A percentile compares a stretch with the other conserved stretches of the same genome.
Conservation (phyloP, 1,140 invertebrate species). For the Apis laboriosa region DNA sequence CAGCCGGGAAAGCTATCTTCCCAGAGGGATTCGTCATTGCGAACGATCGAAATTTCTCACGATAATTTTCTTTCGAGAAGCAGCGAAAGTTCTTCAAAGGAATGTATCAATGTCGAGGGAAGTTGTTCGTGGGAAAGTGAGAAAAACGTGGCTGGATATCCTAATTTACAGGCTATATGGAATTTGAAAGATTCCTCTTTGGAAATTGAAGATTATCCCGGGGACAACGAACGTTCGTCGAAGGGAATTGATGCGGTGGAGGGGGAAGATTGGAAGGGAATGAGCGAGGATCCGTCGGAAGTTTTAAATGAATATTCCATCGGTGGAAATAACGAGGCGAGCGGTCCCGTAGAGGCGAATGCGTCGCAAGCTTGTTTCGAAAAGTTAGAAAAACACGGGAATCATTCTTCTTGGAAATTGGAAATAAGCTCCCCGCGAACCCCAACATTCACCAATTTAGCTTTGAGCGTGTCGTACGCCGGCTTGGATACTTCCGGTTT, state of each 20-base stretch:
- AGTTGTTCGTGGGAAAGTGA: not conserved
- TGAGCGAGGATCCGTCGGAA: not conserved
- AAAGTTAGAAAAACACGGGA: not conserved
- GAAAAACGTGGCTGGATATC: not conserved
- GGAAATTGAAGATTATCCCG: no score
- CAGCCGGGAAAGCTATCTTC: not conserved
- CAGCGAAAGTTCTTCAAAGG: conserved; percentile 16
- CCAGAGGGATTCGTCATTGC: not conserved
- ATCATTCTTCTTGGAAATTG: not conserved
- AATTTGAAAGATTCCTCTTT: no score
- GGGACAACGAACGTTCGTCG: no score
- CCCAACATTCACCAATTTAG: conserved; percentile 64
- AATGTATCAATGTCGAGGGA: not conserved
- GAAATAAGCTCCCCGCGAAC: conserved; percentile 11
- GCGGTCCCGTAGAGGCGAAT: not conserved
- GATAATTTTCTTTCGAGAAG: conserved; percentile 1
- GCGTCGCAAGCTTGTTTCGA: not conserved
- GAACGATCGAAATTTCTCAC: conserved; percentile 3
- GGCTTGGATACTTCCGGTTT: conserved; percentile 47
- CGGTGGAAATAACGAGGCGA: not conserved
- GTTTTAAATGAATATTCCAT: not conserved
- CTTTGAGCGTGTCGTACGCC: conserved; percentile 74
- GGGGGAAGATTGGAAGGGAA: no score
- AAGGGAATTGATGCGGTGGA: not conserved
- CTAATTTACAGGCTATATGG: not conserved